A percentile compares a stretch with the other conserved stretches of the same genome.
Conservation (phyloP, 2,888 invertebrate species). For the Alloscopus bannaensis region DNA sequence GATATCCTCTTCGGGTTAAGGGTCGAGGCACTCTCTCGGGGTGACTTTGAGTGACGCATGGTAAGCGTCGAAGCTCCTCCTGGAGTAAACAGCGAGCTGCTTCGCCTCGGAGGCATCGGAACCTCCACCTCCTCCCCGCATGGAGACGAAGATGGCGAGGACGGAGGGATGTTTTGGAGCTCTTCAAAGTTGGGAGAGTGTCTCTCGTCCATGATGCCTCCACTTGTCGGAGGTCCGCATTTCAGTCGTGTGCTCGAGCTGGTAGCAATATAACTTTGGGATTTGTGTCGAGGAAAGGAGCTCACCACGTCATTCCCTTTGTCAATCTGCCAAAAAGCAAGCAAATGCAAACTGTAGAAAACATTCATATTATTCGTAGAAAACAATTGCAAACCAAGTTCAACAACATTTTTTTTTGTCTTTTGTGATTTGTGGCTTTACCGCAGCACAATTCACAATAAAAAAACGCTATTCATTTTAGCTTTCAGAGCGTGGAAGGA, state of each 20-base stretch:
- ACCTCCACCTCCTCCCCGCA: conserved; percentile 47
- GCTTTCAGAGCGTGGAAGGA: conserved; percentile 1
- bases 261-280: neutral
- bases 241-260: conserved; percentile 27
- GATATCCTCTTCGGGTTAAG: conserved; percentile 72
- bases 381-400: neutral
- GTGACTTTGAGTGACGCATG: conserved; percentile 43
- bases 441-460: neutral
- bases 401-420: neutral
- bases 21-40: conserved; percentile 49
- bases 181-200: conserved; percentile 29
- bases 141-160: too few species aligned
- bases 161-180: conserved; percentile 33
- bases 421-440: neutral
- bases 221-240: neutral
- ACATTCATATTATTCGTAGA: neutral
- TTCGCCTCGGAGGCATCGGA: conserved; percentile 67
- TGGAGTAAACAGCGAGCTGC: conserved; percentile 58
- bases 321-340: conserved; percentile 45
- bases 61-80: conserved; percentile 58
- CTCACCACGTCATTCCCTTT: conserved; percentile 39
- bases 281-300: conserved; percentile 47
- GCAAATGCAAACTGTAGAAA: neutral
- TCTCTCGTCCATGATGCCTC: conserved; percentile 12
- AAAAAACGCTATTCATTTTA: neutral